phyloP scores from a whole-genome alignment of 2,113 vertebrate genomes.

The Petrocephalus zakoni region DNA sequence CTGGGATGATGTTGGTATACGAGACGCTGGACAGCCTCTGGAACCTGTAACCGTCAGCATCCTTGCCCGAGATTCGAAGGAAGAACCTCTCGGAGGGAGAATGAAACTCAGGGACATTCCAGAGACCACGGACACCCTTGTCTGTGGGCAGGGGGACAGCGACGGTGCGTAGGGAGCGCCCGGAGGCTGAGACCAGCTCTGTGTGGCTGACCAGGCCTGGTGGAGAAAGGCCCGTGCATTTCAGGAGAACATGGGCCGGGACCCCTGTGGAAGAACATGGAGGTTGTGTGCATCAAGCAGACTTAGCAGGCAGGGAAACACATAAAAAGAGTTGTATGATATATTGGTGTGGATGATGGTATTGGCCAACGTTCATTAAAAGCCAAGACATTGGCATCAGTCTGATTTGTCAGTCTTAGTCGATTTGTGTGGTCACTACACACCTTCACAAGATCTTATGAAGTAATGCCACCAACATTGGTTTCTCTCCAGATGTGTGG shows the following conservation, averaged over 20 bases:
- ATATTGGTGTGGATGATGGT: background rate
- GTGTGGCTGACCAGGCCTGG: conserved; percentile 69
- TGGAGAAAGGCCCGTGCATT: conserved; percentile 69
- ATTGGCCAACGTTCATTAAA: background rate
- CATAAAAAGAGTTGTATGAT: background rate
- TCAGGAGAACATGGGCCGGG: conserved; percentile 75
- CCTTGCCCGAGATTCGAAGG: conserved; percentile 77
- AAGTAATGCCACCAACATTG: no score
- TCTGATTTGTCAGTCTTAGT: background rate
- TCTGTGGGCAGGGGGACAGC: conserved; percentile 56
- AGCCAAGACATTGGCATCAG: background rate
- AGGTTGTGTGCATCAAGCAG: background rate
- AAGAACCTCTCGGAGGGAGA: conserved; percentile 78
- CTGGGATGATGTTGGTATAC: conserved; percentile 79
- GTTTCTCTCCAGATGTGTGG: no score
- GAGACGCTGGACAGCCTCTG: conserved; percentile 87
- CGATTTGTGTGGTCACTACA: no score
- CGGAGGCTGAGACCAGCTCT: conserved; percentile 71
- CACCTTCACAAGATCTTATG: no score
- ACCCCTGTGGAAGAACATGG: conserved; percentile 61
- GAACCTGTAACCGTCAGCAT: conserved; percentile 70
- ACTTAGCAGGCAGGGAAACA: background rate
- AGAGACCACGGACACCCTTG: conserved; percentile 64
- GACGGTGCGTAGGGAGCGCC: conserved; percentile 66
- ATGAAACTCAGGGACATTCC: conserved; percentile 69